Percentiles rank a stretch among this genome's conserved stretches.
Evolutionary conservation across 2,113 vertebrate genomes (phyloP).

Genomic region (Pseudopipra pipra): DNA sequence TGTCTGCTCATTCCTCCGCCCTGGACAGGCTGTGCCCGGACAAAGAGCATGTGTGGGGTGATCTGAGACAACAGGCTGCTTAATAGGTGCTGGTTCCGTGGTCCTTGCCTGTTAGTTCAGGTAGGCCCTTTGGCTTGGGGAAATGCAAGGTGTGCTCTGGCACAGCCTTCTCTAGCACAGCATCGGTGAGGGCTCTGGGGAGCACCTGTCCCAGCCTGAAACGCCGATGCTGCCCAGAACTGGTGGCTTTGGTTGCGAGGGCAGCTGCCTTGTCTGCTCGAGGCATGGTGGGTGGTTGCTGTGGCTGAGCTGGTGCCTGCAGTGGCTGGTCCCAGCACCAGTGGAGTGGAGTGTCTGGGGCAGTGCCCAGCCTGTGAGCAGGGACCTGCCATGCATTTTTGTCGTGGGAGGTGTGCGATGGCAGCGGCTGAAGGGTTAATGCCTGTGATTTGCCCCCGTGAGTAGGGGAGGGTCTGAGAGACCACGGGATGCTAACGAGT

Average conservation of each 20-base stretch:
- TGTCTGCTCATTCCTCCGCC: neutral
- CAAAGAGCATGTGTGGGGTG: neutral
- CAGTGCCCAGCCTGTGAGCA: rapidly evolving
- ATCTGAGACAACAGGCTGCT: rapidly evolving
- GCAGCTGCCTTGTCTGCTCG: neutral
- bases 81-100: neutral
- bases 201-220: neutral
- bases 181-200: rapidly evolving
- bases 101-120: neutral
- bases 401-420: neutral
- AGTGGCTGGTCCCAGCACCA: neutral
- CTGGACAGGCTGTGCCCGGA: neutral
- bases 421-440: neutral
- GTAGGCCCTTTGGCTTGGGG: neutral
- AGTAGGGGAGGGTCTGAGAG: neutral
- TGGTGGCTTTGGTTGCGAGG: neutral
- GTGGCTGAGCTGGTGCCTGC: neutral
- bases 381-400: neutral
- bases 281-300: neutral
- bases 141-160: neutral
- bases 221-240: neutral
- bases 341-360: neutral
- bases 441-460: neutral
- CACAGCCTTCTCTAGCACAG: neutral
- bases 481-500: neutral